phyloP scores from a whole-genome alignment of 1,140 invertebrate species.

The Sycophaga agraensis region DNA sequence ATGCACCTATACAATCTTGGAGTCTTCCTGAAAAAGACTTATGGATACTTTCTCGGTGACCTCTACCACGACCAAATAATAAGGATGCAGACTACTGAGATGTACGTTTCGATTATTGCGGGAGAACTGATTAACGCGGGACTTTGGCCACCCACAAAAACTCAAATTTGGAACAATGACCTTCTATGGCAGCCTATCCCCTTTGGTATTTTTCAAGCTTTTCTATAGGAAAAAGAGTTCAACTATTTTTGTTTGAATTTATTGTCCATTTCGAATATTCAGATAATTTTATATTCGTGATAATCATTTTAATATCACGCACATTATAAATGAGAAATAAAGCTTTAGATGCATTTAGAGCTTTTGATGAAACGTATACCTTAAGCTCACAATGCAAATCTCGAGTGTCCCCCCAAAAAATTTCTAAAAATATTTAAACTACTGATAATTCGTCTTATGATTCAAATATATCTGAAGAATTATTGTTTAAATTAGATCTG shows the following conservation, averaged over 20 bases:
- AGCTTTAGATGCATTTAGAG: too few species aligned
- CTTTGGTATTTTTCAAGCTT: conserved; percentile 32
- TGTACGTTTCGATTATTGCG: conserved; percentile 61
- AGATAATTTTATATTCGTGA: too few species aligned
- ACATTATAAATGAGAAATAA: too few species aligned
- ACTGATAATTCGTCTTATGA: neutral
- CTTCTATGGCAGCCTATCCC: conserved; percentile 65
- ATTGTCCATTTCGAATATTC: too few species aligned
- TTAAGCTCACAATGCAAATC: too few species aligned
- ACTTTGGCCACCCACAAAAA: conserved; percentile 50
- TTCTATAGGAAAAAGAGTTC: neutral
- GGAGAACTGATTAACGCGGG: conserved; percentile 61
- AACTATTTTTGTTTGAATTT: neutral
- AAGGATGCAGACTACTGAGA: conserved; percentile 54
- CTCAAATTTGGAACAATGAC: conserved; percentile 51
- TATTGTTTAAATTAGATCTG: too few species aligned
- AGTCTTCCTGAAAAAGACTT: conserved; percentile 39
- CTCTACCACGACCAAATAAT: conserved; percentile 49
- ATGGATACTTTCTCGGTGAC: conserved; percentile 38
- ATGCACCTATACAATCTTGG: conserved; percentile 44
- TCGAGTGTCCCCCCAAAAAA: too few species aligned
- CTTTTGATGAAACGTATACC: too few species aligned
- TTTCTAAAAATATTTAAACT: neutral
- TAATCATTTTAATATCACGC: neutral
- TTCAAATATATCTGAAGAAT: too few species aligned